A percentile compares a stretch with the other conserved stretches of the same genome.
Conservation (phyloP, 2,113 vertebrate genomes). For the Salvelinus alpinus region DNA sequence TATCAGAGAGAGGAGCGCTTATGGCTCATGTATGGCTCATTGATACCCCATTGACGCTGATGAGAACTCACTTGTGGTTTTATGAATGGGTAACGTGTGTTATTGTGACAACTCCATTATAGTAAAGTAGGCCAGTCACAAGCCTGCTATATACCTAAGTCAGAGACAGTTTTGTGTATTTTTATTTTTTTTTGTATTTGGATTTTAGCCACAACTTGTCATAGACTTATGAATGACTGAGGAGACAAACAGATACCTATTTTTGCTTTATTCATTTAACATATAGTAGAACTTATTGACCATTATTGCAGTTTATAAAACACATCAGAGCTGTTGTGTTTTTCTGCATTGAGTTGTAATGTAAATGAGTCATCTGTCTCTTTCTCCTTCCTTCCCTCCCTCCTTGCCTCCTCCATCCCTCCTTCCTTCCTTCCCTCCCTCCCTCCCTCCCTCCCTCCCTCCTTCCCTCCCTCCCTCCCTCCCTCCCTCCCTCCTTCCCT, state of each 20-base stretch:
- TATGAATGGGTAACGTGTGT: background rate
- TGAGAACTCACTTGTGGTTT: background rate
- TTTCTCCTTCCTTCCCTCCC: background rate
- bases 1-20: slow-evolving; percentile 25
- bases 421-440: slow-evolving; percentile 20
- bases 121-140: no score
- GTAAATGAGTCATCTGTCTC: background rate
- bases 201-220: no score
- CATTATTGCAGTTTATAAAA: background rate
- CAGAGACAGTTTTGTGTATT: no score
- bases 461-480: no score
- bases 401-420: no score
- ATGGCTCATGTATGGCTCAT: slow-evolving; percentile 46
- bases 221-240: no score
- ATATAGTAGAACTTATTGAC: background rate
- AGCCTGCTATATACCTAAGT: no score
- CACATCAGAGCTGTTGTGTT: no score
- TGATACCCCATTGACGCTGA: slow-evolving; percentile 44
- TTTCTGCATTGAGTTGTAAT: background rate
- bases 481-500: no score
- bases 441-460: no score
- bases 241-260: background rate
- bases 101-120: background rate
- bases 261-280: background rate
- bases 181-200: no score